Conservation (phyloP, 1,140 invertebrate genomes). For the Drosophila mauritiana region DNA sequence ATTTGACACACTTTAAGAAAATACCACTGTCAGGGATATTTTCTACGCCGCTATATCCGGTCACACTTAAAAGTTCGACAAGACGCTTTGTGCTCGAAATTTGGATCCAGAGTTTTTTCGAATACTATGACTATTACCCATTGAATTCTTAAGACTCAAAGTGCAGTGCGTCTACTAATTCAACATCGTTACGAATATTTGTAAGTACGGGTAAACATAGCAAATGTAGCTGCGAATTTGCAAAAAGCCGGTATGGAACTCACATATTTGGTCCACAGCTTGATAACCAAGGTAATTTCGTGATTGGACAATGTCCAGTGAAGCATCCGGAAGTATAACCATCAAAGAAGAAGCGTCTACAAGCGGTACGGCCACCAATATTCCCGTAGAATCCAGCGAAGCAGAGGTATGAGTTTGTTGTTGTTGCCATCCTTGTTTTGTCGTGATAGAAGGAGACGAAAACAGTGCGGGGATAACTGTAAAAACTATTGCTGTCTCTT, state of each 20-base stretch:
- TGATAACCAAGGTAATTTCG: background rate
- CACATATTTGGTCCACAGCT: background rate
- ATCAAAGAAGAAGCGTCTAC: constrained; percentile 38
- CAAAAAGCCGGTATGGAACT: background rate
- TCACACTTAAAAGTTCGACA: background rate
- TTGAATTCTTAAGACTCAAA: too few relatives aligned
- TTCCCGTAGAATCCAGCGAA: constrained; percentile 13
- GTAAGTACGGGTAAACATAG: background rate
- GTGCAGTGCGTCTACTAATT: too few relatives aligned
- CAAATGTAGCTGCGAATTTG: background rate
- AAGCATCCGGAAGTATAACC: constrained; percentile 46
- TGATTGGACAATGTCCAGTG: constrained; percentile 45
- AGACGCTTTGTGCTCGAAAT: background rate
- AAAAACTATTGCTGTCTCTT: background rate
- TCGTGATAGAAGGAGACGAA: background rate
- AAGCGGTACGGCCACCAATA: constrained; percentile 21
- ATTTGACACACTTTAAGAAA: too few relatives aligned
- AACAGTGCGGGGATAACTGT: background rate
- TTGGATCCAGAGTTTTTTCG: background rate
- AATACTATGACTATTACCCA: background rate
- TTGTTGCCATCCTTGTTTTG: constrained; percentile 1
- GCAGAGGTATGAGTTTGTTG: constrained; percentile 52
- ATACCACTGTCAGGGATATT: too few relatives aligned
- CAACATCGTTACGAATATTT: background rate
- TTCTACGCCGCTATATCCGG: background rate